Evolutionary conservation across 1,140 invertebrate species (phyloP).

Genomic region (Drosophila orosa): DNA sequence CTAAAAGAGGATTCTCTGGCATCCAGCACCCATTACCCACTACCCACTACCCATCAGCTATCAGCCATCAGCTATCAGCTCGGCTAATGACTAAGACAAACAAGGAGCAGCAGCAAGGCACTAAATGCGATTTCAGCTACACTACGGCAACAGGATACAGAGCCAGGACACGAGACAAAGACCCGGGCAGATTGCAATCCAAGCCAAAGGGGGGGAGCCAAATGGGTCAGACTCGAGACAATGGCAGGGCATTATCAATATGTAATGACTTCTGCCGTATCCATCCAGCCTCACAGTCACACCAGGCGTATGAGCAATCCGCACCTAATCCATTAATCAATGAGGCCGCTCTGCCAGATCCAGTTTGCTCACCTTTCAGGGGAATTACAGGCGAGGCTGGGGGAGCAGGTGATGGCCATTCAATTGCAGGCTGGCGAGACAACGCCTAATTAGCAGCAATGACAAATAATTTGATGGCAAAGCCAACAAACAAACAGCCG

Average conservation of each 20-base stretch:
- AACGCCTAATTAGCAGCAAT: constrained; percentile 58
- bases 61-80: constrained; percentile 45
- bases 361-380: constrained; percentile 61
- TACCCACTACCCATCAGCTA: constrained; percentile 1
- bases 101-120: constrained; percentile 28
- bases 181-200: constrained; percentile 8
- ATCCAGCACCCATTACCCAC: constrained; percentile 7
- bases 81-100: constrained; percentile 62
- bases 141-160: constrained; percentile 24
- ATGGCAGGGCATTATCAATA: constrained; percentile 42
- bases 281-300: constrained; percentile 7
- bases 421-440: constrained; percentile 21
- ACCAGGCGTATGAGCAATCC: constrained; percentile 42
- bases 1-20: background rate
- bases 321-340: constrained; percentile 49
- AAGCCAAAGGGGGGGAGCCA: background rate
- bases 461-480: constrained; percentile 51
- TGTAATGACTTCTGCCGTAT: constrained; percentile 44
- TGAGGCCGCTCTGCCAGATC: constrained; percentile 23
- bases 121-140: constrained; percentile 61
- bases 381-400: constrained; percentile 45
- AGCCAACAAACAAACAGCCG: constrained; percentile 12
- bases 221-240: constrained; percentile 43
- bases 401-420: constrained; percentile 21
- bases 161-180: constrained; percentile 15